A percentile compares a stretch with the other conserved stretches of the same genome.
Conservation (phyloP, 2,797 vertebrate species). For the Chiloscyllium punctatum region DNA sequence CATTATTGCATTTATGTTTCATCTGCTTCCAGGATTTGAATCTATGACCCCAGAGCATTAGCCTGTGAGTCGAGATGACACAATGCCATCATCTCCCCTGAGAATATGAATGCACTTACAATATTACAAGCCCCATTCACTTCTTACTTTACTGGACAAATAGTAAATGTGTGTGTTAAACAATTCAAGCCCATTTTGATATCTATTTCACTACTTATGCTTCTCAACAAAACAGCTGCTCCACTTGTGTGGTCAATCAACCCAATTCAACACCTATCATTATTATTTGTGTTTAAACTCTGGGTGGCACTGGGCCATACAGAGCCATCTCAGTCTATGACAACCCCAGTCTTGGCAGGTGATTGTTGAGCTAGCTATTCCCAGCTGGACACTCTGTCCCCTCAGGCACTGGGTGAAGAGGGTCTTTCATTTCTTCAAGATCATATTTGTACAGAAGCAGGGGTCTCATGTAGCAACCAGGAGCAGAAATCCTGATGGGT, state of each 20-base stretch:
- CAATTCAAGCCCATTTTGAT: neutral
- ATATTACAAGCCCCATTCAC: neutral
- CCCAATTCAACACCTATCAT: neutral
- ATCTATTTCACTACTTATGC: neutral
- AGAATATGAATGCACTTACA: neutral
- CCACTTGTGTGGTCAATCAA: neutral
- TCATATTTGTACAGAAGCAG: neutral
- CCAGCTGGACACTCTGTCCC: neutral
- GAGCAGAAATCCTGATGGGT: neutral
- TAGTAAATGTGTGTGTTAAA: neutral
- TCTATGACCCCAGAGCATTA: too few species aligned
- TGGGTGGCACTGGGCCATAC: too few species aligned
- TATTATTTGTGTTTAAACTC: neutral
- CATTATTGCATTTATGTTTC: too few species aligned
- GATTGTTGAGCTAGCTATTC: neutral
- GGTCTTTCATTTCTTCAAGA: too few species aligned
- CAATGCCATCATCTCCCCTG: too few species aligned
- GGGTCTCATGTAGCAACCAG: neutral
- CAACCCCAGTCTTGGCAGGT: neutral
- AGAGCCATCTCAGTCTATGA: neutral
- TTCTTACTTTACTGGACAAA: neutral
- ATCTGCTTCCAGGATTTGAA: too few species aligned
- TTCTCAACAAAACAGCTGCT: neutral
- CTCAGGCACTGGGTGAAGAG: neutral
- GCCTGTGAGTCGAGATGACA: too few species aligned